Evolutionary conservation across 2,113 vertebrate species (phyloP).

Genomic region (Tachuris rubrigastra): DNA sequence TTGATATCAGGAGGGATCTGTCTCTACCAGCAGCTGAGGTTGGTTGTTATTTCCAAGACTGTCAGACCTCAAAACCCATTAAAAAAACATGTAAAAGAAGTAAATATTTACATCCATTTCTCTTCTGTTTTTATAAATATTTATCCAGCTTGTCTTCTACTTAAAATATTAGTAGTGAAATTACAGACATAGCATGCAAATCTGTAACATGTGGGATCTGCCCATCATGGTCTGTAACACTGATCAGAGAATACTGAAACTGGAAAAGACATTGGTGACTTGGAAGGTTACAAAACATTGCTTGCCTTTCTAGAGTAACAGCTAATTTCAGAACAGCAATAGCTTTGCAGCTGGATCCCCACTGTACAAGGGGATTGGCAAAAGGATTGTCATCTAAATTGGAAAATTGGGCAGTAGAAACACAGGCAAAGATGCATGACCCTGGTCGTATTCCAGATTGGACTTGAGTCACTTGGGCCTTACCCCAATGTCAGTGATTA

Average conservation of each 20-base stretch:
- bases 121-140: neutral
- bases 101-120: neutral
- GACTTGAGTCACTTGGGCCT: neutral
- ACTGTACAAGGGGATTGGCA: neutral
- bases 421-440: neutral
- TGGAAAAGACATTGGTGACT: neutral
- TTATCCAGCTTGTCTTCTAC: neutral
- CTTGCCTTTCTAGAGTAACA: neutral
- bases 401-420: neutral
- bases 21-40: neutral
- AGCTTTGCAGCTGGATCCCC: neutral
- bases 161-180: neutral
- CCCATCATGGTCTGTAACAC: neutral
- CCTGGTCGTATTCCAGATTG: neutral
- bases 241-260: neutral
- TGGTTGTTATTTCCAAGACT: neutral
- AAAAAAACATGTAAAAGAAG: neutral
- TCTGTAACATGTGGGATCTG: neutral
- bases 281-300: neutral
- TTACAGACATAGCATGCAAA: neutral
- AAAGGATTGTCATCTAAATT: neutral
- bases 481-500: neutral
- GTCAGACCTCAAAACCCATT: neutral
- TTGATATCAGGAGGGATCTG: neutral
- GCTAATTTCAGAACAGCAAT: neutral